Conservation (phyloP, 2,888 invertebrate species). For the Noctua comes region DNA sequence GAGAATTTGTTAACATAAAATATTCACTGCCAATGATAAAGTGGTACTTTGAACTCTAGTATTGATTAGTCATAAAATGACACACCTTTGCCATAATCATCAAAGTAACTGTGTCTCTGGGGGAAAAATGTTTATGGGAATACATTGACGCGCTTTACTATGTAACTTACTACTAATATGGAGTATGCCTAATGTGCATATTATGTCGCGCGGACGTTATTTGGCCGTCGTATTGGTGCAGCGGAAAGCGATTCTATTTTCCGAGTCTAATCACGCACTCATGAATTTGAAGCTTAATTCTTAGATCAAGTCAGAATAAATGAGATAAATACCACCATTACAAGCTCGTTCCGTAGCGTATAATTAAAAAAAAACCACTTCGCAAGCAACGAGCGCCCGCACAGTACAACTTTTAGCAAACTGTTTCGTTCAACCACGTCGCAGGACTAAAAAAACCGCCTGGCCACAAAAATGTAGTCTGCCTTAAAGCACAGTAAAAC, state of each 20-base stretch:
- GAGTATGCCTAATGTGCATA: conserved; percentile 2
- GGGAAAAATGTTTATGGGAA: conserved; percentile 40
- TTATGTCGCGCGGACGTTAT: conserved; percentile 6
- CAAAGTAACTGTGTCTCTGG: conserved; percentile 39
- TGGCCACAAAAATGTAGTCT: neutral
- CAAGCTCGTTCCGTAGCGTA: neutral
- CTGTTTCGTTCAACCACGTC: neutral
- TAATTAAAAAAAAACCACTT: neutral
- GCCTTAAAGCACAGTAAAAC: neutral
- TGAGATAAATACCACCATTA: neutral
- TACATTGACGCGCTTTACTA: conserved; percentile 20
- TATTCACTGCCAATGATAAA: conserved; percentile 44
- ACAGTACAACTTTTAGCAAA: neutral
- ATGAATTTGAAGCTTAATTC: neutral
- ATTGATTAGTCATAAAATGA: conserved; percentile 64
- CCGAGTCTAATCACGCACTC: neutral
- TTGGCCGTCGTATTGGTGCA: neutral
- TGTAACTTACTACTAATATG: conserved; percentile 9
- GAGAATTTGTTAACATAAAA: conserved; percentile 45
- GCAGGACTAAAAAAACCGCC: too few species aligned
- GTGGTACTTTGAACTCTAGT: conserved; percentile 54
- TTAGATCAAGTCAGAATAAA: neutral
- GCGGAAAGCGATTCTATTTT: neutral
- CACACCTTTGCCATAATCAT: conserved; percentile 53
- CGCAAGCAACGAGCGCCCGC: too few species aligned